A percentile compares a stretch with the other conserved stretches of the same genome.
Conservation (phyloP, 2,888 invertebrate species). For the Drosophila peninsularis region DNA sequence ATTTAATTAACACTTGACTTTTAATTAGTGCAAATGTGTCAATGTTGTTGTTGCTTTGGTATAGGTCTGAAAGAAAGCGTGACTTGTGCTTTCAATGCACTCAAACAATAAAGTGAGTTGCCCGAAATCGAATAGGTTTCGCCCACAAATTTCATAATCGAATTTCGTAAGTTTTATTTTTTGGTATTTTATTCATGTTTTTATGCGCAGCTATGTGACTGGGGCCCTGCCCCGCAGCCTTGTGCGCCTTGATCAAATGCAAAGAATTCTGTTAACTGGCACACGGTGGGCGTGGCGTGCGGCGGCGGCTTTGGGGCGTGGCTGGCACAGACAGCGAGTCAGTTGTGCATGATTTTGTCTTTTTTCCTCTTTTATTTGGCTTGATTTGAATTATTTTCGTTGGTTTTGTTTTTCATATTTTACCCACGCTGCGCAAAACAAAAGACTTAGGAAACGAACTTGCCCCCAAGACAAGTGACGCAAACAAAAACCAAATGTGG, state of each 20-base stretch:
- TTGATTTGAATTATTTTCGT: constrained; percentile 38
- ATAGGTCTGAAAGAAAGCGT: constrained; percentile 66
- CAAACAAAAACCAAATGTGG: constrained; percentile 57
- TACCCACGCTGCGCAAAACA: constrained; percentile 74
- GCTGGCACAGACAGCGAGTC: constrained; percentile 15
- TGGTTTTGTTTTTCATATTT: constrained; percentile 37
- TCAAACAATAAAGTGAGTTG: constrained; percentile 38
- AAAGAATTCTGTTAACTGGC: constrained; percentile 52
- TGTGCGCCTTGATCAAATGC: constrained; percentile 21
- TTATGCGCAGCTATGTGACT: constrained; percentile 20
- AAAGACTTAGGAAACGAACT: constrained; percentile 79
- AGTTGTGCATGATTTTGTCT: constrained; percentile 5
- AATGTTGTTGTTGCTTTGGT: constrained; percentile 29
- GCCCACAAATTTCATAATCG: constrained; percentile 69
- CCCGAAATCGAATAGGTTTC: constrained; percentile 46
- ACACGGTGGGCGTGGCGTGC: constrained; percentile 44
- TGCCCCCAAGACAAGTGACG: constrained; percentile 74
- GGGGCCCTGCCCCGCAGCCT: constrained; percentile 6
- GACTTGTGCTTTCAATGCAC: constrained; percentile 56
- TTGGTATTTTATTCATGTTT: constrained; percentile 19
- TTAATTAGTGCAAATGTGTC: constrained; percentile 70
- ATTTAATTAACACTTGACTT: constrained; percentile 64
- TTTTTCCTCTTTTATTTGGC: constrained; percentile 7
- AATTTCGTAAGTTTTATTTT: constrained; percentile 63
- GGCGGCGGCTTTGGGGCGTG: constrained; percentile 26